phyloP scores from a whole-genome alignment of 2,797 vertebrate species.

The Knipowitschia caucasica region DNA sequence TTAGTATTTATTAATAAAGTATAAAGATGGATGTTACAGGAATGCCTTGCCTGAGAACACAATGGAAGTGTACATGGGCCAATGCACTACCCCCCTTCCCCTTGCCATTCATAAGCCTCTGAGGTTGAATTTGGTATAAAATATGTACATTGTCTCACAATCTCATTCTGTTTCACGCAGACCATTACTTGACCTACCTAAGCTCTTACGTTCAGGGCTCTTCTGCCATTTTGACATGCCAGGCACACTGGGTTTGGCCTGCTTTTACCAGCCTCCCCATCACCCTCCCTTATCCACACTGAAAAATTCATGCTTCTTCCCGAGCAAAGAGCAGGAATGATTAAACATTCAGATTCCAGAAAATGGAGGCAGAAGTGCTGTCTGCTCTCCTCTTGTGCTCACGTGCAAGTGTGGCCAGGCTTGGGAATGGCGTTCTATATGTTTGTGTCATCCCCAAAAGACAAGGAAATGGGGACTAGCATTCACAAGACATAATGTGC shows the following conservation, averaged over 20 bases:
- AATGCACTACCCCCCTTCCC: not conserved
- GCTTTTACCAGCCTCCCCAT: slow-evolving; percentile 40
- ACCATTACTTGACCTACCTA: not conserved
- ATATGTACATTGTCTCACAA: not conserved
- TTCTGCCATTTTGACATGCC: slow-evolving; percentile 9
- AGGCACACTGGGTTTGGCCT: slow-evolving; percentile 15
- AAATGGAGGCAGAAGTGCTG: slow-evolving; percentile 58
- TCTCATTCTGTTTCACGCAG: not conserved
- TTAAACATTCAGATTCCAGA: slow-evolving; percentile 70
- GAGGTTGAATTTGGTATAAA: not conserved
- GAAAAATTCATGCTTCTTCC: slow-evolving; percentile 68
- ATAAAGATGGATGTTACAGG: no score
- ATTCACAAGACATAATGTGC: no score
- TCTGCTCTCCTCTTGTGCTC: slow-evolving; percentile 6
- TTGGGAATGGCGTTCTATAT: not conserved
- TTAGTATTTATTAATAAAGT: no score
- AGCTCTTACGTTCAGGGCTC: not conserved
- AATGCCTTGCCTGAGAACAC: not conserved
- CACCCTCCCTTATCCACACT: slow-evolving; percentile 31
- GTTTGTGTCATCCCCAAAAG: not conserved
- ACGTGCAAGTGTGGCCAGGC: slow-evolving; percentile 12
- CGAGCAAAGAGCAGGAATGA: slow-evolving; percentile 59
- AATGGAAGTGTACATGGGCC: not conserved
- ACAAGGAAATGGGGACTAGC: not conserved
- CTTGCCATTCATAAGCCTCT: not conserved